Evolutionary conservation across 2,888 invertebrate genomes (phyloP).

Genomic region (Oasisia sp.): DNA sequence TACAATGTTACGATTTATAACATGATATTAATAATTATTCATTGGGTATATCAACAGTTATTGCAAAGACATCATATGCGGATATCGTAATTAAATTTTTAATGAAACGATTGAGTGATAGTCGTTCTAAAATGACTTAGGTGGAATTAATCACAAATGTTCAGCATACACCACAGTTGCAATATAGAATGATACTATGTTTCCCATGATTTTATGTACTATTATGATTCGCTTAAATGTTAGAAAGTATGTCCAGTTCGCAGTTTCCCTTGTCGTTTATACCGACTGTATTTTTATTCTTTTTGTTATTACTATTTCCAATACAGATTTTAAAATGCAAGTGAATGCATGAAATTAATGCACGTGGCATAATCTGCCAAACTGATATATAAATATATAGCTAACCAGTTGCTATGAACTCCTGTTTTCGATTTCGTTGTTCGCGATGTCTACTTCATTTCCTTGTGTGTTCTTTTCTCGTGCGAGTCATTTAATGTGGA

Average conservation of each 20-base stretch:
- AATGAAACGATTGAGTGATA: neutral
- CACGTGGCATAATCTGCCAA: neutral
- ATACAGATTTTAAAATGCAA: too few species aligned
- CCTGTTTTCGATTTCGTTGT: neutral
- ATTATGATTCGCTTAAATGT: too few species aligned
- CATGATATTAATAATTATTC: neutral
- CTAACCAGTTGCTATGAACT: neutral
- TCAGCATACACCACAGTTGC: neutral
- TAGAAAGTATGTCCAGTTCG: too few species aligned
- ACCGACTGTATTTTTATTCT: too few species aligned
- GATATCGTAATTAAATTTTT: neutral
- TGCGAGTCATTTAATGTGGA: neutral
- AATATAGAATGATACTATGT: neutral
- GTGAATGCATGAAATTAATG: too few species aligned
- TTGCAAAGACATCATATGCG: neutral
- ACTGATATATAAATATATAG: neutral
- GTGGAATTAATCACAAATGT: too few species aligned
- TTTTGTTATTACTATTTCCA: too few species aligned
- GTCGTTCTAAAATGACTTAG: too few species aligned
- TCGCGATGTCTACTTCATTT: neutral
- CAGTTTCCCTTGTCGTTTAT: too few species aligned
- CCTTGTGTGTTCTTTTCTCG: neutral
- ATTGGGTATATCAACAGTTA: neutral
- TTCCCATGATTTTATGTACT: neutral
- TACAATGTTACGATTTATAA: neutral